Percentiles rank a stretch among this genome's conserved stretches.
phyloP scores from a whole-genome alignment of 2,113 vertebrate species.

The Elephas maximus region DNA sequence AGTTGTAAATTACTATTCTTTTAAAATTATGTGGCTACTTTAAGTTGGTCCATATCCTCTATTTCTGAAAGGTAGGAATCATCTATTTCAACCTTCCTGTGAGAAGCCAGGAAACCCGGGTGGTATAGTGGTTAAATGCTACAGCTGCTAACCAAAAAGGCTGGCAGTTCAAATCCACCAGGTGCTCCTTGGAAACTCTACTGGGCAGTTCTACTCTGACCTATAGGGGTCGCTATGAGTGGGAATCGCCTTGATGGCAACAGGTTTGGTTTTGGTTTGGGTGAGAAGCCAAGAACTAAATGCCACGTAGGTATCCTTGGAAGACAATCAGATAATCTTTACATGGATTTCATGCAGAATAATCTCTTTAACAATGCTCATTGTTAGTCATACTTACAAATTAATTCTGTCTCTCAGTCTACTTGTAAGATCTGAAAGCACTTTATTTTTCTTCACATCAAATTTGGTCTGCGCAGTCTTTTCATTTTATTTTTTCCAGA shows the following conservation, averaged over 20 bases:
- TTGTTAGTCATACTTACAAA: not conserved
- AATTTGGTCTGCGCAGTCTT: not conserved
- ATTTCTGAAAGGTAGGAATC: not conserved
- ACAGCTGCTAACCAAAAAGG: no score
- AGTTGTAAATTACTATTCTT: not conserved
- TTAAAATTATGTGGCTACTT: not conserved
- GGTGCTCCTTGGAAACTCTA: no score
- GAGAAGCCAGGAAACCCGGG: not conserved
- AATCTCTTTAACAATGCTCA: not conserved
- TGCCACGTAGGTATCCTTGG: not conserved
- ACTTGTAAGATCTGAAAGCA: not conserved
- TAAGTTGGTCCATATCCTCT: not conserved
- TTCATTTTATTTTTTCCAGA: conserved; percentile 50
- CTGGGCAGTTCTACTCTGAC: no score
- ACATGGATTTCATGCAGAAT: not conserved
- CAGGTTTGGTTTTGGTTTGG: no score
- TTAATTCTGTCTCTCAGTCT: not conserved
- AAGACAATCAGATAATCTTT: not conserved
- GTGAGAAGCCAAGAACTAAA: not conserved
- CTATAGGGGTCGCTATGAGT: no score
- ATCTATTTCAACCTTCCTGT: not conserved
- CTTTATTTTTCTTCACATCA: not conserved
- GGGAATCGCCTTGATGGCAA: no score
- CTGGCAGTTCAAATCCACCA: no score
- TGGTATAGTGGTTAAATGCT: no score